A percentile compares a stretch with the other conserved stretches of the same genome.
Conservation (phyloP, 2,888 invertebrate genomes). For the Hyposoter dolosus region DNA sequence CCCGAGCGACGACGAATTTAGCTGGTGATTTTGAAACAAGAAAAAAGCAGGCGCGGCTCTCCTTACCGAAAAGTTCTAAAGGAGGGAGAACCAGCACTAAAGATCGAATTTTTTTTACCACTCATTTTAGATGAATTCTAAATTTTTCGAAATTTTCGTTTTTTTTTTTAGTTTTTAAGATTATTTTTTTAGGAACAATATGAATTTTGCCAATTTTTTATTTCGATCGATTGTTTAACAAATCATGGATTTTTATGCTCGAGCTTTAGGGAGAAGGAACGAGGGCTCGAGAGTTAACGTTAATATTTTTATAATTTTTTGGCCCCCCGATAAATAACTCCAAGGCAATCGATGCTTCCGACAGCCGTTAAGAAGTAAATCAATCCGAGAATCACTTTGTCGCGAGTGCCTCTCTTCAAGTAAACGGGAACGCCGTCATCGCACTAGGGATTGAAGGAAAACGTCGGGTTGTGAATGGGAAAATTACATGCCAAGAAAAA, state of each 20-base stretch:
- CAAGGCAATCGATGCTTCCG: neutral
- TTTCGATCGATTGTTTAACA: neutral
- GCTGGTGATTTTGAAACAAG: too few relatives aligned
- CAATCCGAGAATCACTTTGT: conserved; percentile 84
- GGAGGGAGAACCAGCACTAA: too few relatives aligned
- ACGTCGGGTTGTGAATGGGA: conserved; percentile 17
- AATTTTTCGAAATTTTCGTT: neutral
- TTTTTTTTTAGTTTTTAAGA: neutral
- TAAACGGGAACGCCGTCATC: conserved; percentile 87
- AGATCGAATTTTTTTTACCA: too few relatives aligned
- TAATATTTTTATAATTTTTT: conserved; percentile 22
- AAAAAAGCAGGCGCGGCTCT: too few relatives aligned
- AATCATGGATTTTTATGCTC: neutral
- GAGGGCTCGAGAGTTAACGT: neutral
- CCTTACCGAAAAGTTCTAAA: too few relatives aligned
- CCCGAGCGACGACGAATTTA: too few relatives aligned
- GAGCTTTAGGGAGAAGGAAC: neutral
- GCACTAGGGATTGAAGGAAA: conserved; percentile 84
- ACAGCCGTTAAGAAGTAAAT: neutral
- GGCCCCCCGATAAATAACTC: neutral
- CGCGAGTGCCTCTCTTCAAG: conserved; percentile 87
- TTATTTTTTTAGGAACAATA: neutral
- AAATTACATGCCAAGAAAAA: neutral
- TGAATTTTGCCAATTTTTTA: neutral
- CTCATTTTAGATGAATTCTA: too few relatives aligned